Evolutionary conservation across 2,113 vertebrate genomes (phyloP).

Genomic region (Arizona elegans): DNA sequence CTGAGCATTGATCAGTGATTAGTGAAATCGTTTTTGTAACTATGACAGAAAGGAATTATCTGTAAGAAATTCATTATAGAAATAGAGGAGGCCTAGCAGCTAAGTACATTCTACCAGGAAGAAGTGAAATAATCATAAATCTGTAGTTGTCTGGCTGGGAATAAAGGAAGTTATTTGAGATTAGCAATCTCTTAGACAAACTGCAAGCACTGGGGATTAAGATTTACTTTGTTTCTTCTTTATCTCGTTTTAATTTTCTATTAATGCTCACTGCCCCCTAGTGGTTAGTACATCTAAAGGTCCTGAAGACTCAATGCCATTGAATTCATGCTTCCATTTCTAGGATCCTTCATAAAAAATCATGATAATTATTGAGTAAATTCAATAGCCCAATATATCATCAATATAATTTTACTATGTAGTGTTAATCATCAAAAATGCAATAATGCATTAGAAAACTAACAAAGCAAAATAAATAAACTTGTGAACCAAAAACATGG

Average conservation of each 20-base stretch:
- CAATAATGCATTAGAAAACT: slow-evolving; percentile 13
- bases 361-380: not conserved
- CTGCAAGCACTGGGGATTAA: not conserved
- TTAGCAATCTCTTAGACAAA: not conserved
- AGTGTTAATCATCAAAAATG: slow-evolving; percentile 26
- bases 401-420: not conserved
- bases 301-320: not conserved
- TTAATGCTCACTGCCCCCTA: not conserved
- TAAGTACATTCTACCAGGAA: not conserved
- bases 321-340: not conserved
- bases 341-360: not conserved
- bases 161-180: not conserved
- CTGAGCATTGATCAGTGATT: not conserved
- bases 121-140: not conserved
- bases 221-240: not conserved
- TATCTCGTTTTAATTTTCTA: not conserved
- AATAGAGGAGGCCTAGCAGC: not conserved
- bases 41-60: not conserved
- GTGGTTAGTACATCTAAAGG: not conserved
- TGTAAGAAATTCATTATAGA: not conserved
- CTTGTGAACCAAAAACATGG: slow-evolving; percentile 9
- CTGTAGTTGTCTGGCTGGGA: not conserved
- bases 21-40: not conserved
- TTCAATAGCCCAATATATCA: not conserved
- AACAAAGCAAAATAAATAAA: slow-evolving; percentile 2